Evolutionary conservation across 2,797 vertebrate species (phyloP), one percentile per base, ranked within the genome.

Genomic region (Sebastolobus altivelis): DNA sequence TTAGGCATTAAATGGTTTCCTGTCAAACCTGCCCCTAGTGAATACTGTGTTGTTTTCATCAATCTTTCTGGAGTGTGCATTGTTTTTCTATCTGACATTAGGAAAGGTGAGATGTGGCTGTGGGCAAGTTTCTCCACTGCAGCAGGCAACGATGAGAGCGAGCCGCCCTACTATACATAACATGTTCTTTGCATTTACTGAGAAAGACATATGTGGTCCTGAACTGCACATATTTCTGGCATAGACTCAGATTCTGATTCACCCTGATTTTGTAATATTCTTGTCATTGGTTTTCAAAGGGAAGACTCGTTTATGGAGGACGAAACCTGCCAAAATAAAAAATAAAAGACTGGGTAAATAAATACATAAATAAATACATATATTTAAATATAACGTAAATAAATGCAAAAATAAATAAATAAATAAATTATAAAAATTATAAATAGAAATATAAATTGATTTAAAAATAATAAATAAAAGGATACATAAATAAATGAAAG

Each of bases 71-170:
- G 9, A 25, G 65, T 25, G 38, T 25, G 56, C 55, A 66, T 65
- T 73, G 69, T 86, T 77, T 88, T 82, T 73, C 68, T 82, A 35
- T 67, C 55, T 69, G 68, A 74, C 82, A 80, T 73, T 38, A 63
- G 65, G 25, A 82, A 67, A 85, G 77, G 80, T 82, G 80, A 90
- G 83, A 80, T 59, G 25, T 78, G 71, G 80, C 85, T 83, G 62
- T 25, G 43, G 86, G 87, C 86, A 58, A 79, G 40, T 75, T 83
- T 78, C 75, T 77, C 75, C 78, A 71, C 54, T 77, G 85, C 73
- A 38, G 65, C 67, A 81, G 78, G 67, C 61, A 88, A 67, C 74
- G 77, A 88, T 61, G 76, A 85, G 79, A 49, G 72, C 59, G 73
- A 60, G 77, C 59, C 54, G 54, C 65, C 68, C 74, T 7, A 12